Conservation (phyloP, 2,113 vertebrate species). For the Prinia subflava region DNA sequence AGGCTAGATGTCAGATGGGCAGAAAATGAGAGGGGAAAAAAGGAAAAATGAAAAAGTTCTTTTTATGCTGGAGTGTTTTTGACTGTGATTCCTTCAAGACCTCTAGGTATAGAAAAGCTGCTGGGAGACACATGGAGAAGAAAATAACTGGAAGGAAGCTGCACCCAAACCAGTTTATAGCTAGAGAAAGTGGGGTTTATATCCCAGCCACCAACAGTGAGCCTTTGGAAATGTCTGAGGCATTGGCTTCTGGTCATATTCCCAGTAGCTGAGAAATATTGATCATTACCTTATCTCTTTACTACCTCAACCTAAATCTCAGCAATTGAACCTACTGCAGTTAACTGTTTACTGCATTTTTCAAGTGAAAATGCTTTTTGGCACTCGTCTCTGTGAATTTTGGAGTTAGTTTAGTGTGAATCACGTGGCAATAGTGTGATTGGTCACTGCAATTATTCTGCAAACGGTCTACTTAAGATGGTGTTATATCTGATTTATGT, state of each 20-base stretch:
- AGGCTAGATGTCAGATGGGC: background rate
- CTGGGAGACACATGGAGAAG: background rate
- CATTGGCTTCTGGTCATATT: background rate
- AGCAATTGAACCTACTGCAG: background rate
- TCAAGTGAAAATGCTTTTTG: background rate
- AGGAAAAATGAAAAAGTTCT: background rate
- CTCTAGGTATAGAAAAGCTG: background rate
- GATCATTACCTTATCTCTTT: background rate
- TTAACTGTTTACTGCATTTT: background rate
- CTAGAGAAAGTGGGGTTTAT: background rate
- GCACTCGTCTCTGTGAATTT: background rate
- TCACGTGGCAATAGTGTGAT: background rate
- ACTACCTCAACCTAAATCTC: background rate
- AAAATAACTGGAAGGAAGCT: background rate
- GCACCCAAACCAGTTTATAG: background rate
- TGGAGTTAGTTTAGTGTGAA: background rate
- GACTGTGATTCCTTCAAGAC: background rate
- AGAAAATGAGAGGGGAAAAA: background rate
- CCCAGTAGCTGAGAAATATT: background rate
- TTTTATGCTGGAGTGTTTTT: background rate
- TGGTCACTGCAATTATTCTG: background rate
- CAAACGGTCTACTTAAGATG: background rate
- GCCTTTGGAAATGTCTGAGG: background rate
- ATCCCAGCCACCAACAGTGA: background rate
- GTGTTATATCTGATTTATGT: background rate